Evolutionary conservation across 2,888 invertebrate species (phyloP).

Genomic region (Melolontha melolontha): DNA sequence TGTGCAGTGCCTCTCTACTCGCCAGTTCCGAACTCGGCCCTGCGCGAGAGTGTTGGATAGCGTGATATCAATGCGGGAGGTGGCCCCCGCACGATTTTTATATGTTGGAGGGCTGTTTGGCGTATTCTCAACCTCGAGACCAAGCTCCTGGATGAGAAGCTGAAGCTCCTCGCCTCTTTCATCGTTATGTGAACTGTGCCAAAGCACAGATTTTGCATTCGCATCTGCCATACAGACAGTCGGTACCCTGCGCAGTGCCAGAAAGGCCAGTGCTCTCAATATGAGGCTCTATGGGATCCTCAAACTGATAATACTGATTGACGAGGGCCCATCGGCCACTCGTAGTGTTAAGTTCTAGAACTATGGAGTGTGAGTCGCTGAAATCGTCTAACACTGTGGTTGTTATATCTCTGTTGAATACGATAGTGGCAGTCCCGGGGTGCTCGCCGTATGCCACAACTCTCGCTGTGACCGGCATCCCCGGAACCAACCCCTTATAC

Average conservation of each 20-base stretch:
- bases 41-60: slow-evolving; percentile 1
- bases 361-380: too few relatives aligned
- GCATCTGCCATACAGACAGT: slow-evolving; percentile 22
- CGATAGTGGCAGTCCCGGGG: too few relatives aligned
- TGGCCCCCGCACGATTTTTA: slow-evolving; percentile 12
- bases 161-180: too few relatives aligned
- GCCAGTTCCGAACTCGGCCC: slow-evolving; percentile 6
- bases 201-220: slow-evolving; percentile 34
- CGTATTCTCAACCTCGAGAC: slow-evolving; percentile 4
- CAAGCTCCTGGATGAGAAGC: too few relatives aligned
- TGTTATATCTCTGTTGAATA: too few relatives aligned
- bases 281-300: background rate
- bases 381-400: too few relatives aligned
- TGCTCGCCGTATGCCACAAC: too few relatives aligned
- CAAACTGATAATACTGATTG: too few relatives aligned
- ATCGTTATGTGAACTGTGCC: slow-evolving; percentile 17
- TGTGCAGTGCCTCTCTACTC: background rate
- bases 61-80: slow-evolving; percentile 16
- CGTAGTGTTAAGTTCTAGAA: too few relatives aligned
- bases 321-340: too few relatives aligned
- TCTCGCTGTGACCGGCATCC: slow-evolving; percentile 7
- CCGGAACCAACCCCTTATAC: background rate
- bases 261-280: background rate
- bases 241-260: background rate
- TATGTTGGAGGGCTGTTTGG: slow-evolving; percentile 13